phyloP scores from a whole-genome alignment of 2,888 invertebrate genomes.

The Metopia argyrocephala region DNA sequence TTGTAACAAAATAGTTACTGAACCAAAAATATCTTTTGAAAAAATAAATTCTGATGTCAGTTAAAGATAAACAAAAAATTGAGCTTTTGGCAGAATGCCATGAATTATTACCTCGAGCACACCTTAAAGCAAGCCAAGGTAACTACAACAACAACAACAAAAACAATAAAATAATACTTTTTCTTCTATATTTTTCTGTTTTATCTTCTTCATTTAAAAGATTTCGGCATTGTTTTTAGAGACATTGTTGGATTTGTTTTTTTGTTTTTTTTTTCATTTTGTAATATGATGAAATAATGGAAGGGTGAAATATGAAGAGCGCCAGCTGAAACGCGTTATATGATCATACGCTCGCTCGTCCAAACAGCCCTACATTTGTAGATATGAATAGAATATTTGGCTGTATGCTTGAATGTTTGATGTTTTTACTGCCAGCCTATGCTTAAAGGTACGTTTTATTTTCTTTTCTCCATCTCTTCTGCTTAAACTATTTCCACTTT shows the following conservation, averaged over 20 bases:
- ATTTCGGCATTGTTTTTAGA: constrained; percentile 49
- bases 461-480: not conserved
- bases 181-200: constrained; percentile 14
- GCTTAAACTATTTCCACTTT: constrained; percentile 12
- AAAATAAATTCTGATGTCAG: constrained; percentile 6
- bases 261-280: not conserved
- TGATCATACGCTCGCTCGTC: not conserved
- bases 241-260: constrained; percentile 19
- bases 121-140: constrained; percentile 73
- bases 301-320: constrained; percentile 17
- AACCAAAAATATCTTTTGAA: not conserved
- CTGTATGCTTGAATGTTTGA: constrained; percentile 16
- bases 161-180: constrained; percentile 51
- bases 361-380: constrained; percentile 7
- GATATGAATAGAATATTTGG: constrained; percentile 45
- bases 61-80: constrained; percentile 65
- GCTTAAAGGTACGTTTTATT: constrained; percentile 44
- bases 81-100: constrained; percentile 67
- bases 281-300: not conserved
- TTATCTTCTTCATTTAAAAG: constrained; percentile 35
- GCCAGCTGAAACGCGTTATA: constrained; percentile 56
- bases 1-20: not conserved
- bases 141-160: constrained; percentile 61
- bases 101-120: constrained; percentile 78
- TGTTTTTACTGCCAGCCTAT: constrained; percentile 51